These are phyloP conservation scores for Ascidia mentula DNA, from an alignment of 23 tunicate genomes.

Conservation along the genomic window DNA sequence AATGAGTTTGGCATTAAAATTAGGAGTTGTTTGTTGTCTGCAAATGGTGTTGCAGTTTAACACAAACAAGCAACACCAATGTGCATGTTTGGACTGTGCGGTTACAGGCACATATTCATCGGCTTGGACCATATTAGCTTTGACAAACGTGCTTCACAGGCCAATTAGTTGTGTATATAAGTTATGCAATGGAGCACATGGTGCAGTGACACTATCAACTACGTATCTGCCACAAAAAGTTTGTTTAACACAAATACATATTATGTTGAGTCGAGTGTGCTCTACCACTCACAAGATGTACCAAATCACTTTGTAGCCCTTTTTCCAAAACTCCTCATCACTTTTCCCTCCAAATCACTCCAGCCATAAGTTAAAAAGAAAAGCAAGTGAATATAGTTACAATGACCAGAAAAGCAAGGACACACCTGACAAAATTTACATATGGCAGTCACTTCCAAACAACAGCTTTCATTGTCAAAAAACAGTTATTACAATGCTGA, in stretches of 20 bases:
- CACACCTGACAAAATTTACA: background rate
- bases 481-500: constrained; percentile 3
- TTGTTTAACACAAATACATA: background rate
- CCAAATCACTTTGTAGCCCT: constrained; percentile 11
- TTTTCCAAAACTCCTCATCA: background rate
- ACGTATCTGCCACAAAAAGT: constrained; percentile 15
- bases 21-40: too few species aligned
- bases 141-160: background rate
- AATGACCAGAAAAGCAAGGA: too few species aligned
- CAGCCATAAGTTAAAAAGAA: too few species aligned
- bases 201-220: too few species aligned
- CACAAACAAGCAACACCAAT: too few species aligned
- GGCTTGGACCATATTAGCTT: constrained; percentile 11
- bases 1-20: too few species aligned
- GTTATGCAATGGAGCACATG: background rate
- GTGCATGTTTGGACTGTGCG: constrained; percentile 12
- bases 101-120: background rate
- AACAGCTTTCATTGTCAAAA: background rate
- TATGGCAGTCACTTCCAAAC: background rate
- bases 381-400: too few species aligned
- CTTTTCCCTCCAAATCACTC: too few species aligned
- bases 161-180: background rate
- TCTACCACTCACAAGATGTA: background rate
- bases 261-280: constrained; percentile 6
- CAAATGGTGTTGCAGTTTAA: too few species aligned